A percentile compares a stretch with the other conserved stretches of the same genome.
Evolutionary conservation across 2,888 invertebrate genomes (phyloP).

Genomic region (Mayetiola destructor): DNA sequence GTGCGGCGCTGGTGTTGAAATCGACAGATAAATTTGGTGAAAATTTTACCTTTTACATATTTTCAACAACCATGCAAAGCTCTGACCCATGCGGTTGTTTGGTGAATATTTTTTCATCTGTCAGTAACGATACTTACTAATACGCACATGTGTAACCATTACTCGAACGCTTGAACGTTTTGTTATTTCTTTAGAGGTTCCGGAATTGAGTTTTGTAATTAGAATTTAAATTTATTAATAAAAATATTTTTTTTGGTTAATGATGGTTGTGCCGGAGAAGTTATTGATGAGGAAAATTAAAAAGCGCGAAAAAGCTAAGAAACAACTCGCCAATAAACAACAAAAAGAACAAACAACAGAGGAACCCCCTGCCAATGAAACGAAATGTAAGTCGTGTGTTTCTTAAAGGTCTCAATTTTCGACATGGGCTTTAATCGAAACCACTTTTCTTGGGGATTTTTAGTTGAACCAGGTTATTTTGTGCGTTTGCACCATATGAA

Average conservation of each 20-base stretch:
- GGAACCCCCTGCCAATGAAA: background rate
- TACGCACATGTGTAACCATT: constrained; percentile 5
- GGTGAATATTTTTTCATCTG: background rate
- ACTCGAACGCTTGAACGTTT: too few relatives aligned
- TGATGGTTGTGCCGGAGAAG: constrained; percentile 38
- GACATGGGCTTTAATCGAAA: too few relatives aligned
- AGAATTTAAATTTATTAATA: too few relatives aligned
- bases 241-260: background rate
- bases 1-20: too few relatives aligned
- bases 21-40: too few relatives aligned
- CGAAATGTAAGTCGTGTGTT: background rate
- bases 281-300: constrained; percentile 62
- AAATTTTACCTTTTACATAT: too few relatives aligned
- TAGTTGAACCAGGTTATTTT: background rate
- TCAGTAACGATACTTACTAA: background rate
- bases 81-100: background rate
- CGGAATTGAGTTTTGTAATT: too few relatives aligned
- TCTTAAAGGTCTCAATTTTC: too few relatives aligned
- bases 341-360: background rate
- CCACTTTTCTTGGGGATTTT: background rate
- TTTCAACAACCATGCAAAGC: too few relatives aligned
- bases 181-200: background rate
- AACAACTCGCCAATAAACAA: constrained; percentile 36
- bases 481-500: constrained; percentile 13
- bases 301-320: constrained; percentile 57